A percentile compares a stretch with the other conserved stretches of the same genome.
These are phyloP conservation scores for Zoanthus gigantus DNA, from an alignment of 92 coral and sea anemone genomes.

Conservation along the genomic window DNA sequence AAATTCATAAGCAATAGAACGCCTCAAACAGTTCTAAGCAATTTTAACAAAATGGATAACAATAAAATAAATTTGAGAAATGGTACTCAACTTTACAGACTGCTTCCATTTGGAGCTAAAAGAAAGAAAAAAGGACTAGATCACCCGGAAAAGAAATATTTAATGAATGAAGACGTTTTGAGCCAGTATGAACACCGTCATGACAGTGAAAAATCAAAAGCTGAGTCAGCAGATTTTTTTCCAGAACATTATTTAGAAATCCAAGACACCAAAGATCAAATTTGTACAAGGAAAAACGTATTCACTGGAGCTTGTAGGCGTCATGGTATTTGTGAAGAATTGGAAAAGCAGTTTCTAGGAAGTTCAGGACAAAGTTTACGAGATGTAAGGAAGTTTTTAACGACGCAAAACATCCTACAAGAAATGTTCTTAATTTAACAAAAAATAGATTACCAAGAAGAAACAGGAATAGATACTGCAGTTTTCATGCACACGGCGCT, in stretches of 20 bases:
- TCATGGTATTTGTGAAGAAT: conserved; percentile 90
- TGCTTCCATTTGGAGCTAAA: neutral
- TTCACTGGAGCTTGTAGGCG: conserved; percentile 55
- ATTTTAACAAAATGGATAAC: neutral
- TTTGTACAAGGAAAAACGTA: neutral
- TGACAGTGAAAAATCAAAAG: neutral
- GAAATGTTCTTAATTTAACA: conserved; percentile 67
- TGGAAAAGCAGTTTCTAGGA: conserved; percentile 70
- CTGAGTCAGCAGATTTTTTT: no score
- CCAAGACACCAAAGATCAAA: neutral
- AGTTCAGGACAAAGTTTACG: conserved; percentile 76
- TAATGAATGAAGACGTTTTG: neutral
- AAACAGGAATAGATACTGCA: no score
- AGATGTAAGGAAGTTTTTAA: conserved; percentile 73
- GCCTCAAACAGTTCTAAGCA: neutral
- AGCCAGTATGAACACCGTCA: neutral
- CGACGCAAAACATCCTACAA: conserved; percentile 65
- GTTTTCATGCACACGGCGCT: no score
- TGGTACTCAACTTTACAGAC: neutral
- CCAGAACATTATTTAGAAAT: neutral
- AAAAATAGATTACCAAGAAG: no score
- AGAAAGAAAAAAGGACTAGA: neutral
- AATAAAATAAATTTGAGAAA: neutral
- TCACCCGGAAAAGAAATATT: neutral
- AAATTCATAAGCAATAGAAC: neutral